Evolutionary conservation across 2,888 invertebrate genomes (phyloP).

Genomic region (Timema podura): DNA sequence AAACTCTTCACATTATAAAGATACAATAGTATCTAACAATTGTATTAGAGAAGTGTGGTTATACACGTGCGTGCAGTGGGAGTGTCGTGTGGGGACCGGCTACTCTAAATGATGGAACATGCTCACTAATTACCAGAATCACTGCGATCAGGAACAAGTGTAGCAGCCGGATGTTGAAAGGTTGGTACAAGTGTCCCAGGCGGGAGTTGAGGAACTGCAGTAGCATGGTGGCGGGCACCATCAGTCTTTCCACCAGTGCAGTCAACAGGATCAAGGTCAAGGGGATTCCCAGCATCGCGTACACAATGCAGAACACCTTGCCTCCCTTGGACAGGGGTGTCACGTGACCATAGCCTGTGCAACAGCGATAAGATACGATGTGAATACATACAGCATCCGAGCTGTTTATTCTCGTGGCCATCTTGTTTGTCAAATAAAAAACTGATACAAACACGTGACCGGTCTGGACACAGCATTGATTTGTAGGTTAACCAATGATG

Average conservation of each 20-base stretch:
- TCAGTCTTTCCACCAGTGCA: conserved; percentile 74
- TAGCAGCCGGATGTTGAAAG: conserved; percentile 70
- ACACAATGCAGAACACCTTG: conserved; percentile 83
- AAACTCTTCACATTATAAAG: no score
- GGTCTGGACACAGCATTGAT: neutral
- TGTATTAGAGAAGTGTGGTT: no score
- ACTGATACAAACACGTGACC: neutral
- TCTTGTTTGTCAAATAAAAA: neutral
- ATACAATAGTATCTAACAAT: no score
- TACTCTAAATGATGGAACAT: no score
- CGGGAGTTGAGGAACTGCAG: conserved; percentile 65
- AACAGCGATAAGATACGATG: conserved; percentile 19
- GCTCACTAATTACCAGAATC: conserved; percentile 36
- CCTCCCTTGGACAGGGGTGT: conserved; percentile 81
- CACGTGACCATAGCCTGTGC: conserved; percentile 81
- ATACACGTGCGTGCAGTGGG: no score
- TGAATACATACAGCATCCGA: no score
- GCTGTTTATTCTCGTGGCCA: no score
- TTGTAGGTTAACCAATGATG: neutral
- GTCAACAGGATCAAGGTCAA: conserved; percentile 78
- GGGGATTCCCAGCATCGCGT: conserved; percentile 81
- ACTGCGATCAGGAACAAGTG: conserved; percentile 63
- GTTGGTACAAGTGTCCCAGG: conserved; percentile 67
- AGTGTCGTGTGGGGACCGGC: no score
- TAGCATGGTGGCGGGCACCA: conserved; percentile 68